Evolutionary conservation across 2,888 invertebrate species (phyloP).

Genomic region (Zelleria hepariella): DNA sequence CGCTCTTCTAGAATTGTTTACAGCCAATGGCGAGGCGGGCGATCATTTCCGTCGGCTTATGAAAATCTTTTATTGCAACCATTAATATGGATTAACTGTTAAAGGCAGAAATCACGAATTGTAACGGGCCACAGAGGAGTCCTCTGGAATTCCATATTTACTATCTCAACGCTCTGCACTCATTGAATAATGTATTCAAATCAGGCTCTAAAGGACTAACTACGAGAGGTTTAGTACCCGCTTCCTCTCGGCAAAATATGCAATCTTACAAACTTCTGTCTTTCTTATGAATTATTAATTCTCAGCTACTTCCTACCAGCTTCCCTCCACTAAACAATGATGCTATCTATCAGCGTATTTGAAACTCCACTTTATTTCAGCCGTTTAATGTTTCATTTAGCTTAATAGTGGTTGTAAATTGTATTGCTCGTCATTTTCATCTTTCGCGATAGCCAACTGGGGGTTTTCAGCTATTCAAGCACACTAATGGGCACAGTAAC

Average conservation of each 20-base stretch:
- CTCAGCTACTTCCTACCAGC: neutral
- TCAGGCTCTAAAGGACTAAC: slow-evolving; percentile 2
- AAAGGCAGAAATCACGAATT: neutral
- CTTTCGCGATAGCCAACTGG: neutral
- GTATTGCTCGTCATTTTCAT: neutral
- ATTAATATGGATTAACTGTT: neutral
- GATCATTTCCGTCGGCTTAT: slow-evolving; percentile 10
- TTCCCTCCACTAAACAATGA: neutral
- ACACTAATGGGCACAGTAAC: neutral
- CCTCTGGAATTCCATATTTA: neutral
- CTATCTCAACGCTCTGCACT: neutral
- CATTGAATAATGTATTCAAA: slow-evolving; percentile 11
- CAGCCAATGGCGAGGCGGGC: slow-evolving; percentile 17
- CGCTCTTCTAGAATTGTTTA: slow-evolving; percentile 16
- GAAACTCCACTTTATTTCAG: neutral
- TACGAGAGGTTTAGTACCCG: slow-evolving; percentile 11
- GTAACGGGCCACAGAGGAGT: neutral
- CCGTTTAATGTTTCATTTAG: neutral
- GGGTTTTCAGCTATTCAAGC: neutral
- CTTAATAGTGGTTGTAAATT: neutral
- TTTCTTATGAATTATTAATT: slow-evolving; percentile 22
- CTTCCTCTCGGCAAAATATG: slow-evolving; percentile 16
- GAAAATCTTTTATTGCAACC: neutral
- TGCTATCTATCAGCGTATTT: neutral
- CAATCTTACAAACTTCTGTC: slow-evolving; percentile 15